Evolutionary conservation across 1,140 invertebrate species (phyloP).

Genomic region (Drosophila littoralis): DNA sequence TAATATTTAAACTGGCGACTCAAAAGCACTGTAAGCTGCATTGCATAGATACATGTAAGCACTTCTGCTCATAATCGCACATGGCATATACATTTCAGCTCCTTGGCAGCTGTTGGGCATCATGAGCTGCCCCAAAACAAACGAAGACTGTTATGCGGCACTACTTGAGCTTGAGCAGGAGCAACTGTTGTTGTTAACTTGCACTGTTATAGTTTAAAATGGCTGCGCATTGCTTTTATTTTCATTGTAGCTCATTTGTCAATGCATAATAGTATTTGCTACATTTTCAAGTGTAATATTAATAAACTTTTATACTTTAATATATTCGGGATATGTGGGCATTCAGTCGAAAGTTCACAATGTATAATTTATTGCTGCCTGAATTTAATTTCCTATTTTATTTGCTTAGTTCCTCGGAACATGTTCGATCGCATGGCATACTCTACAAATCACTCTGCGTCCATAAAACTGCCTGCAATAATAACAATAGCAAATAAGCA

Average conservation of each 20-base stretch:
- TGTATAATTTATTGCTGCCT: background rate
- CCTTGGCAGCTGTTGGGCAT: slow-evolving; percentile 24
- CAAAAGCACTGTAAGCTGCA: slow-evolving; percentile 57
- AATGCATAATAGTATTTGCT: background rate
- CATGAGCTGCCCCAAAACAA: slow-evolving; percentile 40
- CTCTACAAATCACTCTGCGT: slow-evolving; percentile 10
- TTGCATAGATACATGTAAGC: slow-evolving; percentile 3
- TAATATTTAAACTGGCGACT: slow-evolving; percentile 56
- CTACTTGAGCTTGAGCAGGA: background rate
- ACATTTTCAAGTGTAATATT: too few species aligned
- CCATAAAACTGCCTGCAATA: slow-evolving; percentile 20
- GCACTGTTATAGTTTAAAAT: background rate
- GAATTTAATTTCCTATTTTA: background rate
- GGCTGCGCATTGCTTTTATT: background rate
- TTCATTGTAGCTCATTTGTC: background rate
- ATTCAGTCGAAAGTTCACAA: too few species aligned
- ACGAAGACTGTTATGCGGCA: slow-evolving; percentile 4
- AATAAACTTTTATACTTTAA: too few species aligned
- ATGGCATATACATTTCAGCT: slow-evolving; percentile 69
- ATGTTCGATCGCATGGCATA: background rate
- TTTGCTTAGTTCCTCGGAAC: background rate
- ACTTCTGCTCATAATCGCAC: slow-evolving; percentile 37
- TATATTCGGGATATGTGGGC: too few species aligned
- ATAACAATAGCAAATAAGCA: slow-evolving; percentile 13
- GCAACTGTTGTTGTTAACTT: background rate